Evolutionary conservation across 2,113 vertebrate species (phyloP), one percentile per base, ranked within the genome.

Genomic region (Tinamus guttatus): DNA sequence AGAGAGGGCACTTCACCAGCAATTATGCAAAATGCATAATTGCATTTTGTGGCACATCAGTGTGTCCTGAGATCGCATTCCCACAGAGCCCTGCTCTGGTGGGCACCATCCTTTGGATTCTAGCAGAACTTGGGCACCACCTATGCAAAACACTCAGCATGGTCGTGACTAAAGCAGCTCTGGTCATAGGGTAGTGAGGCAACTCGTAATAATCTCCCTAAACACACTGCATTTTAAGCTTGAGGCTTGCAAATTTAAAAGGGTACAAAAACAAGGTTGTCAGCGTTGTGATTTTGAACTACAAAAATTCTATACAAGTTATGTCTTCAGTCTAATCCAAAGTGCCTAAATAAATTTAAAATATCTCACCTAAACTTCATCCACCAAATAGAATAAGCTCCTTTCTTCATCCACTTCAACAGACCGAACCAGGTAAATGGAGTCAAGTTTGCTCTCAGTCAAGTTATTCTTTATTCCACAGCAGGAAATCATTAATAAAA

Each of bases 391-490:
- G 0, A 0, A 59, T n/a, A 28, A 59, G 32, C 22, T 38, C 34
- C 15, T 7, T 24, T 11, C 28, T 92, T 49, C 9, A 13, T 68
- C 49, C 19, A 49, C 19, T 43, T 76, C 56, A 83, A 59, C 40
- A 67, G 85, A 77, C 34, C 28, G 51, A 74, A 68, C 7, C 54
- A 85, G 1, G 1, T 28, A 71, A 16, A 68, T 11, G 41, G 4
- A 87, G 36, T 45, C 7, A 4, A 63, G 41, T 6, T 89, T 21
- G 41, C 41, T 87, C 54, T 73, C 60, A n/a, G 77, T 78, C 52
- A 81, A 78, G 83, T 75, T 93, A 88, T 80, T 73, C 88, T 96
- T 97, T 95, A 97, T 96, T 96, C 90, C 68, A 94, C 67, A 75
- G 69, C 62, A 78, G 68, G 77, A 58, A 83, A 81, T 7, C 65